A percentile compares a stretch with the other conserved stretches of the same genome.
phyloP scores from a whole-genome alignment of 2,888 invertebrate species.

The Nemotelus nigrinus region DNA sequence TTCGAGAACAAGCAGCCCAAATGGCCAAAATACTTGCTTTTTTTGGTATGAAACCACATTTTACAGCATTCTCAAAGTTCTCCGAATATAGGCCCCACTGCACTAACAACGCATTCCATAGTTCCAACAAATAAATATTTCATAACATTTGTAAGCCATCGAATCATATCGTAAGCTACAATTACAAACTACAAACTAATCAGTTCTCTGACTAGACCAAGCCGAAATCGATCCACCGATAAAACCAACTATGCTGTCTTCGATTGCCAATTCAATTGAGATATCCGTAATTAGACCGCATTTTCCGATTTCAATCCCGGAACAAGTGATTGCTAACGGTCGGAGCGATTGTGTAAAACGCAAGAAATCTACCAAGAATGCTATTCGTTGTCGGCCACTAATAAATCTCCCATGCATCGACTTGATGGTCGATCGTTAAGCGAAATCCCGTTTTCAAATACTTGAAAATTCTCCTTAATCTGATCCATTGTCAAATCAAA shows the following conservation, averaged over 20 bases:
- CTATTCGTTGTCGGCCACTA: background rate
- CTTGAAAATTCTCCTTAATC: background rate
- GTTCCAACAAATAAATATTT: too few relatives aligned
- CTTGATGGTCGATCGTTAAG: background rate
- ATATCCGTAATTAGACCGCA: background rate
- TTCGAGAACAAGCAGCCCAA: too few relatives aligned
- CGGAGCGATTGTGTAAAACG: background rate
- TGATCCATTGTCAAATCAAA: background rate
- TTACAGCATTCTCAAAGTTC: too few relatives aligned
- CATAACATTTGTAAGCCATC: too few relatives aligned
- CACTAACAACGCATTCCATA: too few relatives aligned
- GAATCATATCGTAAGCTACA: background rate
- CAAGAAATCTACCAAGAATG: background rate
- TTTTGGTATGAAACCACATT: too few relatives aligned
- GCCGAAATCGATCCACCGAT: background rate
- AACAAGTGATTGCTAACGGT: constrained; percentile 6
- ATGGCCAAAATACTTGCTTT: too few relatives aligned
- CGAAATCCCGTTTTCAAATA: background rate
- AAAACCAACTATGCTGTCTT: background rate
- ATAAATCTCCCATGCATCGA: background rate
- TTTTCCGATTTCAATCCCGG: background rate
- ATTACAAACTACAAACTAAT: background rate
- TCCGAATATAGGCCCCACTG: too few relatives aligned
- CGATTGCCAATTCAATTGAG: background rate
- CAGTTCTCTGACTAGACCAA: background rate